Percentiles rank a stretch among this genome's conserved stretches.
Conservation (phyloP, 1,140 invertebrate genomes). For the Papilio machaon region DNA sequence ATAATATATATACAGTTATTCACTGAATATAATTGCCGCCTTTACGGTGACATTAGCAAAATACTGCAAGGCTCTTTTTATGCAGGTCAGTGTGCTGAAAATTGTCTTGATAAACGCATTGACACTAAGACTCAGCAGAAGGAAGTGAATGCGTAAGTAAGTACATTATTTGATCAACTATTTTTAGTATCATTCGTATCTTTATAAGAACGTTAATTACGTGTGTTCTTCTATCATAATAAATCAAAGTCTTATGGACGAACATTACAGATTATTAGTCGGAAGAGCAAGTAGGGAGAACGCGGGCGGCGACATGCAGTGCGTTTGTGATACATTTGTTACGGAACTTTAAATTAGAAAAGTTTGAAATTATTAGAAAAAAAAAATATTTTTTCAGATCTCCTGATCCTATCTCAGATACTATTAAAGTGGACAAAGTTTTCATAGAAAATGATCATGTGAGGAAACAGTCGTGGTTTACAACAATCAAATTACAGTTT, state of each 20-base stretch:
- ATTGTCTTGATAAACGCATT: constrained; percentile 17
- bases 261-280: constrained; percentile 61
- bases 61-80: background rate
- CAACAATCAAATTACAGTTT: constrained; percentile 42
- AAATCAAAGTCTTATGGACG: constrained; percentile 62
- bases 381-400: constrained; percentile 43
- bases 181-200: constrained; percentile 49
- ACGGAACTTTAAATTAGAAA: constrained; percentile 20
- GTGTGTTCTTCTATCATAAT: constrained; percentile 51
- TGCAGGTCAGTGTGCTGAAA: constrained; percentile 23
- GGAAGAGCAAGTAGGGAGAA: constrained; percentile 43
- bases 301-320: constrained; percentile 44
- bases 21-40: background rate
- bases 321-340: constrained; percentile 41
- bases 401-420: constrained; percentile 33
- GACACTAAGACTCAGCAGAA: constrained; percentile 32
- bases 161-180: constrained; percentile 53
- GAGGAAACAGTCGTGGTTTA: constrained; percentile 50
- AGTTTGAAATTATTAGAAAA: constrained; percentile 18
- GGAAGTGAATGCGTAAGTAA: constrained; percentile 66
- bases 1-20: background rate
- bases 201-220: constrained; percentile 48
- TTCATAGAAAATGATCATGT: constrained; percentile 49
- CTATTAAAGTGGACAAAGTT: constrained; percentile 44
- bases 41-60: constrained; percentile 6